These are phyloP conservation scores for Sander vitreus DNA, from an alignment of 2,113 vertebrate genomes.

Conservation along the genomic window DNA sequence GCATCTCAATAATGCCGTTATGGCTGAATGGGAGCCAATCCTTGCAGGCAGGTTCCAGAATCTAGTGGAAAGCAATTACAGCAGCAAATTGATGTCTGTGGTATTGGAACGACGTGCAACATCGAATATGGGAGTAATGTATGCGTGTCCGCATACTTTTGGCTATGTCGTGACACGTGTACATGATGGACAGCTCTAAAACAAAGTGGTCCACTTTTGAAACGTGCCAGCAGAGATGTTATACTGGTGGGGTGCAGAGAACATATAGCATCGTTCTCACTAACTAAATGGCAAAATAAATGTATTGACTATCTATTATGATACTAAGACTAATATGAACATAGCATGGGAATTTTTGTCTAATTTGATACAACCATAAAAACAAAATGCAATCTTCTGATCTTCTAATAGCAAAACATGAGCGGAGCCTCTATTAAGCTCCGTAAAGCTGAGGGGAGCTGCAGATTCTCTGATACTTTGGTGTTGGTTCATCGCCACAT, in stretches of 20 bases:
- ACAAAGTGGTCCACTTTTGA: background rate
- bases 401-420: too few species aligned
- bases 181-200: background rate
- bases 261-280: background rate
- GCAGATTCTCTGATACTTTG: too few species aligned
- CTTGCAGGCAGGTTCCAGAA: too few species aligned
- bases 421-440: too few species aligned
- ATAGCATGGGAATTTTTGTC: background rate
- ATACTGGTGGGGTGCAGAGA: background rate
- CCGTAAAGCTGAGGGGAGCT: too few species aligned
- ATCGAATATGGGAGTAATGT: background rate
- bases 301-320: background rate
- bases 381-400: too few species aligned
- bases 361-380: too few species aligned
- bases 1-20: too few species aligned
- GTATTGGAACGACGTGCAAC: background rate
- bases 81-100: background rate
- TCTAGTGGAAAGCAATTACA: background rate
- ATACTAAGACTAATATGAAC: background rate
- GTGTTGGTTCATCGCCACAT: too few species aligned
- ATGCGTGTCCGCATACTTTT: background rate
- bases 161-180: too few species aligned
- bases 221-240: background rate
- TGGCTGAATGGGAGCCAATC: too few species aligned
- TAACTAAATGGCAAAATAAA: background rate